A percentile compares a stretch with the other conserved stretches of the same genome.
Evolutionary conservation across 1,140 invertebrate species (phyloP).

Genomic region (Paraescarpia echinospica): DNA sequence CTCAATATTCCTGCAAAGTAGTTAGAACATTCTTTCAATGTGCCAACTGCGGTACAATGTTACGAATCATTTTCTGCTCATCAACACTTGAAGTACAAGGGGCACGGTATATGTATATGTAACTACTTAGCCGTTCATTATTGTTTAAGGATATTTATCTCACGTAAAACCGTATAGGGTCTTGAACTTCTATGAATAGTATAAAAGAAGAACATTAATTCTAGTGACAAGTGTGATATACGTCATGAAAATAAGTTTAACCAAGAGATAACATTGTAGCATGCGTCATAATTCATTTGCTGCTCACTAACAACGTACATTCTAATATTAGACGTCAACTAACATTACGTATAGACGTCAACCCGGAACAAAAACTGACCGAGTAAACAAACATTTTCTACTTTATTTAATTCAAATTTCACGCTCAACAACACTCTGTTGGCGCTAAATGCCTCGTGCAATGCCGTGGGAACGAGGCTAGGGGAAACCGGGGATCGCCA

Average conservation of each 20-base stretch:
- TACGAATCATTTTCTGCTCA: not conserved
- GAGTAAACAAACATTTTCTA: not conserved
- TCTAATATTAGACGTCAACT: too few relatives aligned
- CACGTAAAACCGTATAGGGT: too few relatives aligned
- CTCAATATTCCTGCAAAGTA: not conserved
- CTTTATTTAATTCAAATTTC: too few relatives aligned
- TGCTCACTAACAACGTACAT: not conserved
- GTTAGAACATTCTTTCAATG: not conserved
- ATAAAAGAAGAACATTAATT: too few relatives aligned
- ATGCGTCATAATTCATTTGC: not conserved
- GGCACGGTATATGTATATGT: too few relatives aligned
- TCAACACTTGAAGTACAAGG: too few relatives aligned
- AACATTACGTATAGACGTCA: not conserved
- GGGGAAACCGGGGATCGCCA: not conserved
- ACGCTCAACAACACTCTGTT: too few relatives aligned
- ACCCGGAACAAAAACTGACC: not conserved
- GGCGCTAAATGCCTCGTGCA: not conserved
- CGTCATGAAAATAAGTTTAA: not conserved
- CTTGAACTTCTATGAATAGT: too few relatives aligned
- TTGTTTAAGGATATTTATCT: too few relatives aligned
- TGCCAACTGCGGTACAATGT: not conserved
- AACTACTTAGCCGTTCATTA: too few relatives aligned
- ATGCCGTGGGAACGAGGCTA: not conserved
- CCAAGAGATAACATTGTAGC: not conserved
- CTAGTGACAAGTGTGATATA: not conserved